Evolutionary conservation across 2,113 vertebrate genomes (phyloP).

Genomic region (Tachysurus fulvidraco): DNA sequence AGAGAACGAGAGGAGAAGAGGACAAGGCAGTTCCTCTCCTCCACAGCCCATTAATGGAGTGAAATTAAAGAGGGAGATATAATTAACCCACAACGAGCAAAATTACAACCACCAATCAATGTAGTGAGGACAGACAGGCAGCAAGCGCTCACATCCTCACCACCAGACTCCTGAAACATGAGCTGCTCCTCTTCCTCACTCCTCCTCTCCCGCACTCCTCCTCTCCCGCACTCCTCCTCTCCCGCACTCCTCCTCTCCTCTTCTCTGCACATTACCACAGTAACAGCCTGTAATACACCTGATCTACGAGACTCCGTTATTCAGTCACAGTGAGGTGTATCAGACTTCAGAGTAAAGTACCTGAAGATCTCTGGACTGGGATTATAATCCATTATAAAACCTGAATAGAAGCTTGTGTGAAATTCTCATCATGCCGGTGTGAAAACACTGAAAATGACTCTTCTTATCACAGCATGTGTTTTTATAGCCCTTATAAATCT

Average conservation of each 20-base stretch:
- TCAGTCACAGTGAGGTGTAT: neutral
- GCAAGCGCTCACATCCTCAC: neutral
- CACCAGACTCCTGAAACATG: neutral
- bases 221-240: too few species aligned
- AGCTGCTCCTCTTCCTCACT: neutral
- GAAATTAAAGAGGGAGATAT: constrained; percentile 45
- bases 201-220: too few species aligned
- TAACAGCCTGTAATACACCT: neutral
- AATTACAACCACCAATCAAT: constrained; percentile 28
- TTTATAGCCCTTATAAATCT: neutral
- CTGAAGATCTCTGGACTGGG: neutral
- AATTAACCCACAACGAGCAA: constrained; percentile 37
- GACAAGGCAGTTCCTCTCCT: neutral
- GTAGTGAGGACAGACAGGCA: neutral
- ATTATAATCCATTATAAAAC: neutral
- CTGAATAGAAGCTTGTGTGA: neutral
- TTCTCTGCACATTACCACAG: neutral
- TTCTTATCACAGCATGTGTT: neutral
- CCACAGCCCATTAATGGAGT: constrained; percentile 28
- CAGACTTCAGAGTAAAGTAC: neutral
- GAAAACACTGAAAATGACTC: neutral
- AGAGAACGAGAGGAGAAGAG: neutral
- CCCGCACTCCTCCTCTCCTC: too few species aligned
- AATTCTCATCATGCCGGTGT: neutral
- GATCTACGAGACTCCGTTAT: neutral